These are phyloP conservation scores for Uloborus plumipes DNA, from an alignment of 2,888 invertebrate genomes.

Conservation along the genomic window DNA sequence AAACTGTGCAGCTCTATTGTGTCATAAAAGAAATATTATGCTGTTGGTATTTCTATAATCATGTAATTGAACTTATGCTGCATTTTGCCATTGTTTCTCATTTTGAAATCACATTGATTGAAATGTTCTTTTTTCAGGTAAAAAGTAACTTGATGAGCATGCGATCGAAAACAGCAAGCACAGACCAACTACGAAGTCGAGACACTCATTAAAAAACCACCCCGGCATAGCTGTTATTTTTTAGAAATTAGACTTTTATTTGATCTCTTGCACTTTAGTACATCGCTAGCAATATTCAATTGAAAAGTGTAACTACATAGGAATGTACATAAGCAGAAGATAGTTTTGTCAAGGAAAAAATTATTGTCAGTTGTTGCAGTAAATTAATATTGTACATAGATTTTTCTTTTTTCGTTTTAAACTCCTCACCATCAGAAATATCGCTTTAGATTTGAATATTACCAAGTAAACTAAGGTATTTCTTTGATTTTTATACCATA, in stretches of 20 bases:
- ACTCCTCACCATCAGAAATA: neutral
- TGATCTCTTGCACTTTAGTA: conserved; percentile 63
- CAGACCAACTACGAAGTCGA: conserved; percentile 71
- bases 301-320: conserved; percentile 17
- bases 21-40: too few species aligned
- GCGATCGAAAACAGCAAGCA: conserved; percentile 73
- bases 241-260: conserved; percentile 55
- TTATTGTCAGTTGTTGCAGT: neutral
- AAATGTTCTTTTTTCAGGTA: conserved; percentile 68
- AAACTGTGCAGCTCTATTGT: too few species aligned
- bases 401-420: neutral
- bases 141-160: conserved; percentile 69
- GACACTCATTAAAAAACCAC: conserved; percentile 44
- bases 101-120: too few species aligned
- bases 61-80: too few species aligned
- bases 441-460: conserved; percentile 7
- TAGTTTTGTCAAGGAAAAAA: neutral
- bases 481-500: too few species aligned
- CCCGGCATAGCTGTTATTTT: conserved; percentile 43
- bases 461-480: neutral
- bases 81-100: too few species aligned
- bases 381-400: conserved; percentile 12
- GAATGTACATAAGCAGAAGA: conserved; percentile 42
- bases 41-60: too few species aligned
- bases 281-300: conserved; percentile 48